A percentile compares a stretch with the other conserved stretches of the same genome.
These are phyloP conservation scores for Lepilemur ruficaudatus DNA, from an alignment of 2,797 vertebrate genomes.

Conservation along the genomic window DNA sequence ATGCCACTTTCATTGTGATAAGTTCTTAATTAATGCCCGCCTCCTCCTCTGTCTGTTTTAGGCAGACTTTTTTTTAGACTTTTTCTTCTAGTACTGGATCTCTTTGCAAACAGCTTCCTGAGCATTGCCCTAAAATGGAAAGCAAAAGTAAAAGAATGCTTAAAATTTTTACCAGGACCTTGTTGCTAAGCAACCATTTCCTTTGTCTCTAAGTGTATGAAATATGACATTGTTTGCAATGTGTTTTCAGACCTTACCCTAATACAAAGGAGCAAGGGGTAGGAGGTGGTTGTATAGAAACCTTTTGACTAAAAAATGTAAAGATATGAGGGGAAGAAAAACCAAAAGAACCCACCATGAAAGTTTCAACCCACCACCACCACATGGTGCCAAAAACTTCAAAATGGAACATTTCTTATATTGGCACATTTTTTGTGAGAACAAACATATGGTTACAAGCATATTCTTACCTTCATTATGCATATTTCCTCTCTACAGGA, in stretches of 20 bases:
- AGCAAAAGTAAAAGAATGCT: conserved; percentile 59
- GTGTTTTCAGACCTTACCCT: conserved; percentile 57
- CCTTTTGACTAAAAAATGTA: conserved; percentile 44
- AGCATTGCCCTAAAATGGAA: conserved; percentile 54
- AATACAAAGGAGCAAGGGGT: conserved; percentile 60
- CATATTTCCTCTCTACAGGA: conserved; percentile 59
- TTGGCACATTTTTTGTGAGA: conserved; percentile 41
- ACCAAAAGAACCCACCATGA: background rate
- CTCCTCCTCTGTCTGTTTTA: background rate
- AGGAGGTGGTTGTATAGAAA: conserved; percentile 50
- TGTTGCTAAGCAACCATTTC: conserved; percentile 78
- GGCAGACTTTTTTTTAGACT: background rate
- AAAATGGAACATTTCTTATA: conserved; percentile 57
- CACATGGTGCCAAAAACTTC: conserved; percentile 50
- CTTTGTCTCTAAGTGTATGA: conserved; percentile 65
- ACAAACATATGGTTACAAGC: conserved; percentile 69
- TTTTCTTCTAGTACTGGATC: background rate
- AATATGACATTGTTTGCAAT: conserved; percentile 71
- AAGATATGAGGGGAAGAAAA: background rate
- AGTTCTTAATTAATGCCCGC: background rate
- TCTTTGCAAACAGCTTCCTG: conserved; percentile 53
- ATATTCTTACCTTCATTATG: conserved; percentile 68
- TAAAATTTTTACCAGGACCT: background rate
- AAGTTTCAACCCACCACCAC: conserved; percentile 65
- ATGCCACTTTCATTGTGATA: background rate